Conservation (phyloP, 2,888 invertebrate species). For the Drosophila villosipedis region DNA sequence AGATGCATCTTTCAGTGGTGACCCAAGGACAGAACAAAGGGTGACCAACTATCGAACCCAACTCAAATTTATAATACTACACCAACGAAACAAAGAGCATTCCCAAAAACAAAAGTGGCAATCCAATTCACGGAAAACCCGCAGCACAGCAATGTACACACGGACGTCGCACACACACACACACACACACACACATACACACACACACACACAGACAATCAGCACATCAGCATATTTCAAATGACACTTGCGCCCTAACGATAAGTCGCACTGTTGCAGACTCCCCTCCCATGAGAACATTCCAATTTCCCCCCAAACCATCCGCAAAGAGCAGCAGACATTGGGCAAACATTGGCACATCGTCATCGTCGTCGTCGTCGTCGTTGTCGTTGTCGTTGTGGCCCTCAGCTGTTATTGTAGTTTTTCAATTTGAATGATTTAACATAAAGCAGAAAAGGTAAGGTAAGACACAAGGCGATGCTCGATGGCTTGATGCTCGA, state of each 20-base stretch:
- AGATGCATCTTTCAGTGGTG: conserved; percentile 40
- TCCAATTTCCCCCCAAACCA: conserved; percentile 19
- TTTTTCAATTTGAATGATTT: conserved; percentile 80
- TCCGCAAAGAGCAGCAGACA: conserved; percentile 29
- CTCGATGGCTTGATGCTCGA: conserved; percentile 5
- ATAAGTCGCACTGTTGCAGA: conserved; percentile 49
- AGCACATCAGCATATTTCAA: conserved; percentile 64
- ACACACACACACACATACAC: conserved; percentile 17
- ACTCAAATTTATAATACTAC: conserved; percentile 59
- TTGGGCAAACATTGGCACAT: conserved; percentile 66
- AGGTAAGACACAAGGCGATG: conserved; percentile 54
- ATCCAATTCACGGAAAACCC: conserved; percentile 56
- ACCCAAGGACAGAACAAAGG: conserved; percentile 50
- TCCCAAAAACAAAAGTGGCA: conserved; percentile 62
- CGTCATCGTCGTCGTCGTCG: conserved; percentile 14
- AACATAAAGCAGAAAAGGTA: conserved; percentile 69
- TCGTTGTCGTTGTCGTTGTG: background rate
- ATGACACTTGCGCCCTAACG: conserved; percentile 70
- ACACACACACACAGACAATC: too few relatives aligned
- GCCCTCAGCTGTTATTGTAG: conserved; percentile 77
- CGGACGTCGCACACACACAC: conserved; percentile 13
- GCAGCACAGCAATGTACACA: conserved; percentile 37
- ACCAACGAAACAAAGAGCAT: conserved; percentile 54
- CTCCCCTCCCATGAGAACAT: conserved; percentile 74
- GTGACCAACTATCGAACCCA: conserved; percentile 35